Base-by-base conservation (phyloP, 2,888 invertebrate species). In the Lasius platythorax region DNA sequence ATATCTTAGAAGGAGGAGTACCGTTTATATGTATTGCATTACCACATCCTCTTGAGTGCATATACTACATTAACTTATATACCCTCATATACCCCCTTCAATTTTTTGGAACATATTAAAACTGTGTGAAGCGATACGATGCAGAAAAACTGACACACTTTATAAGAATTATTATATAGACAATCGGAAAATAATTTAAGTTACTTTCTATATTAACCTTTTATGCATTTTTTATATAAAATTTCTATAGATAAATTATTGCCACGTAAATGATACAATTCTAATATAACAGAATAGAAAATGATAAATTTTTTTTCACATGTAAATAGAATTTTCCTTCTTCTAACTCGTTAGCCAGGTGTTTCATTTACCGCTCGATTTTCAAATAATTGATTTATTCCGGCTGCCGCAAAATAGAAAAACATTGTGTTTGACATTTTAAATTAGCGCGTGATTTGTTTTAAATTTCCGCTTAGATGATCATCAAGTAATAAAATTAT, bases 311-410 rank as follows among this genome's bases (percentile, higher is more conserved):
- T 30, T 68, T 68, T 6, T 70, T 33, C 12, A 28, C 46, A 15
- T 15, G 23, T 11, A 23, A 33, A 23, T 23, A 23, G 23, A 23
- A 23, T 23, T 23, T 53, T n/a, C 18, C 6, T 37, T 37, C 8
- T 43, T 56, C 43, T 23, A 40, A 12, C 28, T 67, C 15, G 11
- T 58, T 40, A 53, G 33, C 37, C 46, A 63, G 12, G 3, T 81
- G 79, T 61, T 23, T 81, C 70, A 81, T 37, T 63, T 70, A 37
- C 50, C 46, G 37, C 28, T 46, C 46, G 61, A 50, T 70, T 50
- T 70, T n/a, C 37, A 33, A 46, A 23, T 61, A 18, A 72, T 81
- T 72, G 33, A 72, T 33, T 79, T 68, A 79, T 33, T 23, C 28
- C 23, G 18, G 8, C n/a, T 28, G 15, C 12, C 5, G n/a, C 8